Conservation (phyloP, 2,113 vertebrate species). For the Rana temporaria region DNA sequence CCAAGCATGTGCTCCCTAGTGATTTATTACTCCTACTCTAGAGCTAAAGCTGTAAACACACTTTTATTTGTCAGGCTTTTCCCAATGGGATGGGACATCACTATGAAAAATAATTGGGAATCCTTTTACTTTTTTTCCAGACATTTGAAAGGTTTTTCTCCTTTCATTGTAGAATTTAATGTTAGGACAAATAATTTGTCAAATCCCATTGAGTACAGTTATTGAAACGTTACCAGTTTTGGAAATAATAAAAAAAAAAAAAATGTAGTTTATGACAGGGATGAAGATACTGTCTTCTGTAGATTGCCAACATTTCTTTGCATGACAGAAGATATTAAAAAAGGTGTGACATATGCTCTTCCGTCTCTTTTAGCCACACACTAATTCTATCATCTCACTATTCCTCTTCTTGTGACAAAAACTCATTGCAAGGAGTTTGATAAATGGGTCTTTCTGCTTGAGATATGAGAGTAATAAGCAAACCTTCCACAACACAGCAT, state of each 20-base stretch:
- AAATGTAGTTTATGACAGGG: neutral
- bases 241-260: neutral
- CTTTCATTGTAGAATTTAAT: neutral
- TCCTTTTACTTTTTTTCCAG: slow-evolving; percentile 62
- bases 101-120: slow-evolving; percentile 66
- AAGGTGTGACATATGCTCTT: neutral
- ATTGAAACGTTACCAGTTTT: neutral
- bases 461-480: slow-evolving; percentile 39
- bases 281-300: neutral
- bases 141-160: slow-evolving; percentile 68
- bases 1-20: slow-evolving; percentile 18
- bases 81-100: slow-evolving; percentile 55
- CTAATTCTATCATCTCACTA: slow-evolving; percentile 47
- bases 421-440: slow-evolving; percentile 34
- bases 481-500: slow-evolving; percentile 20
- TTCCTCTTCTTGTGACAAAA: slow-evolving; percentile 42
- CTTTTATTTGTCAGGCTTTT: slow-evolving; percentile 63
- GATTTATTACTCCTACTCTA: slow-evolving; percentile 64
- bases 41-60: slow-evolving; percentile 65
- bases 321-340: neutral
- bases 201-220: too few relatives aligned
- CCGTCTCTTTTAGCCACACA: slow-evolving; percentile 16
- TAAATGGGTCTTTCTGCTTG: slow-evolving; percentile 34
- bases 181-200: neutral
- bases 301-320: neutral